Percentiles rank a stretch among this genome's conserved stretches.
phyloP scores from a whole-genome alignment of 2,888 invertebrate species.

The Parnassius smintheus region DNA sequence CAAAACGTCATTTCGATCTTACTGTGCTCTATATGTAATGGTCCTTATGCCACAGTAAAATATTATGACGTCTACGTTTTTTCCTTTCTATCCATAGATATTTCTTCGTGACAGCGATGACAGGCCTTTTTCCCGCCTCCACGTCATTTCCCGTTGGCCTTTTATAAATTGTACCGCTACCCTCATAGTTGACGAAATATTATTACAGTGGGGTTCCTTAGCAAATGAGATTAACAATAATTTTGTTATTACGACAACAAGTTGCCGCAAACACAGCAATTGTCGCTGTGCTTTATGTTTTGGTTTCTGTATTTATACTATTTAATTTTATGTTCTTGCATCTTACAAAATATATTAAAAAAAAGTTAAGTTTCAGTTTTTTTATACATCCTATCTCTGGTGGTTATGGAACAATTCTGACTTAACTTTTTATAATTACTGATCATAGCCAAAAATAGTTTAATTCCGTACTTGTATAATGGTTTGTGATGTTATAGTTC shows the following conservation, averaged over 20 bases:
- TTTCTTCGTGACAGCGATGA: constrained; percentile 69
- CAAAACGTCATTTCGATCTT: not conserved
- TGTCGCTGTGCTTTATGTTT: constrained; percentile 43
- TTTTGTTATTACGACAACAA: constrained; percentile 67
- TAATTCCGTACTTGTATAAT: too few relatives aligned
- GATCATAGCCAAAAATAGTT: too few relatives aligned
- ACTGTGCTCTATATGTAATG: constrained; percentile 32
- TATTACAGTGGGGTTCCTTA: constrained; percentile 63
- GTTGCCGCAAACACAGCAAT: constrained; percentile 55
- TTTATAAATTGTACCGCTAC: constrained; percentile 70
- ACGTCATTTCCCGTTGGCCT: constrained; percentile 65
- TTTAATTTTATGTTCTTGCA: too few relatives aligned
- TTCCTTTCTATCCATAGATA: constrained; percentile 64
- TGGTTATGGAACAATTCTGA: too few relatives aligned
- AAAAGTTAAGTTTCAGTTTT: too few relatives aligned
- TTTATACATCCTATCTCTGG: too few relatives aligned
- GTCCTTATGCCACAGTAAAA: constrained; percentile 52
- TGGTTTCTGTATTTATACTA: not conserved
- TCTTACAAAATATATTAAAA: too few relatives aligned
- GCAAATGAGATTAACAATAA: constrained; percentile 74
- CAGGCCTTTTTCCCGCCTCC: constrained; percentile 73
- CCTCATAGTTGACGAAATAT: constrained; percentile 68
- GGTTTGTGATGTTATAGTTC: too few relatives aligned
- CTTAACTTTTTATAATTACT: too few relatives aligned
- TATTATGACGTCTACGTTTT: constrained; percentile 69